These are phyloP conservation scores for Drosophila pachea DNA, from an alignment of 1,140 invertebrate genomes.

Conservation along the genomic window DNA sequence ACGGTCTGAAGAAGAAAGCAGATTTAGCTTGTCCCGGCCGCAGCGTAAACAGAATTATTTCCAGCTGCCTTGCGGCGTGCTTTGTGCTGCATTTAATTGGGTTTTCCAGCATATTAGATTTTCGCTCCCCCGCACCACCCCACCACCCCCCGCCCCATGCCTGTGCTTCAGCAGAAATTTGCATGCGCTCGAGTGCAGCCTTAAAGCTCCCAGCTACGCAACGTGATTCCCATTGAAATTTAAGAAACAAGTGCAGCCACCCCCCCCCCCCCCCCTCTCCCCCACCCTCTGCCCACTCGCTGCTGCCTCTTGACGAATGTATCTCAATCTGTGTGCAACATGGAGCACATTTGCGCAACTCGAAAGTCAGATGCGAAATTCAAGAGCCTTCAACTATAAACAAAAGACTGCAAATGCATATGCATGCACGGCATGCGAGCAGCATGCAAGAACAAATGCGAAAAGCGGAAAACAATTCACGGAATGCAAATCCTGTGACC, in stretches of 20 bases:
- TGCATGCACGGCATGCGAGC: background rate
- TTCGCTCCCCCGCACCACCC: conserved; percentile 20
- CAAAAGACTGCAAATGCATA: conserved; percentile 14
- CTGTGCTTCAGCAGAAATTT: conserved; percentile 11
- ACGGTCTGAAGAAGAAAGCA: conserved; percentile 25
- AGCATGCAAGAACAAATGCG: conserved; percentile 5
- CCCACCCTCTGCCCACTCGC: background rate
- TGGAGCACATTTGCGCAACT: conserved; percentile 15
- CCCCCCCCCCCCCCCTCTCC: background rate
- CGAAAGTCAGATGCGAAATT: conserved; percentile 41
- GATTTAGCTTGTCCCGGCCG: conserved; percentile 70
- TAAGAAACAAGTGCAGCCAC: conserved; percentile 5
- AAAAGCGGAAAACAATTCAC: conserved; percentile 48
- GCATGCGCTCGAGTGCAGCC: conserved; percentile 6
- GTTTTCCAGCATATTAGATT: conserved; percentile 75
- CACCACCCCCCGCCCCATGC: background rate
- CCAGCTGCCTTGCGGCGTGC: conserved; percentile 48
- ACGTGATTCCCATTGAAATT: conserved; percentile 1
- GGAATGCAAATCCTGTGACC: conserved; percentile 58
- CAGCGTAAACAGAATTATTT: conserved; percentile 64
- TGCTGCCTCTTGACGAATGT: background rate
- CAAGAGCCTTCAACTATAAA: conserved; percentile 19
- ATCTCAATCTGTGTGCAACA: conserved; percentile 10
- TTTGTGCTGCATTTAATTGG: conserved; percentile 68
- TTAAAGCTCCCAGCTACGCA: conserved; percentile 4